Percentiles rank a stretch among this genome's conserved stretches.
phyloP scores from a whole-genome alignment of 2,113 vertebrate genomes.

The Vanacampus margaritifer region DNA sequence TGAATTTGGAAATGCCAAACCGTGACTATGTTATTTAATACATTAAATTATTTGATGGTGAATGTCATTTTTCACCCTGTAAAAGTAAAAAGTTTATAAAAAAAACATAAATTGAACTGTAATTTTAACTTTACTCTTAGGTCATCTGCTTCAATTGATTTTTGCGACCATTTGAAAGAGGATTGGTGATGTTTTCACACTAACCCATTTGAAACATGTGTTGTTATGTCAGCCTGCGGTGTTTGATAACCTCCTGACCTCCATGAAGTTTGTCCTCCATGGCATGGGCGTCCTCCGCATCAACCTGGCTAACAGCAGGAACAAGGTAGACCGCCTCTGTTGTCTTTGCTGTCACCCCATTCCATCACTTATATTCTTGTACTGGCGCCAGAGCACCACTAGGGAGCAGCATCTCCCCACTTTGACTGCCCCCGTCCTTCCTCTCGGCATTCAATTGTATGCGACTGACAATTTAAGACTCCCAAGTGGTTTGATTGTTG shows the following conservation, averaged over 20 bases:
- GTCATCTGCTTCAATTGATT: not conserved
- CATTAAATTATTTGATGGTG: too few species aligned
- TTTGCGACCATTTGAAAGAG: not conserved
- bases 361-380: slow-evolving; percentile 4
- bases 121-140: not conserved
- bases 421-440: not conserved
- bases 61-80: not conserved
- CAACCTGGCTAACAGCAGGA: slow-evolving; percentile 73
- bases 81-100: not conserved
- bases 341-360: not conserved
- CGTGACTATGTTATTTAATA: too few species aligned
- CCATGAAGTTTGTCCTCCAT: slow-evolving; percentile 79
- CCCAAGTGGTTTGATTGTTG: slow-evolving; percentile 14
- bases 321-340: slow-evolving; percentile 57
- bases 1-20: too few species aligned
- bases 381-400: slow-evolving; percentile 21
- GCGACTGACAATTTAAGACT: not conserved
- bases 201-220: not conserved
- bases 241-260: slow-evolving; percentile 78
- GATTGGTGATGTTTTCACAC: not conserved
- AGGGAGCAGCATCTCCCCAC: slow-evolving; percentile 40
- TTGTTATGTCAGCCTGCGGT: slow-evolving; percentile 65
- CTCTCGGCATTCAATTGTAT: slow-evolving; percentile 8
- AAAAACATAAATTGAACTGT: not conserved
- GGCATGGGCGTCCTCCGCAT: slow-evolving; percentile 76